phyloP scores from a whole-genome alignment of 2,888 invertebrate genomes.

The Cecidostiba fungosa region DNA sequence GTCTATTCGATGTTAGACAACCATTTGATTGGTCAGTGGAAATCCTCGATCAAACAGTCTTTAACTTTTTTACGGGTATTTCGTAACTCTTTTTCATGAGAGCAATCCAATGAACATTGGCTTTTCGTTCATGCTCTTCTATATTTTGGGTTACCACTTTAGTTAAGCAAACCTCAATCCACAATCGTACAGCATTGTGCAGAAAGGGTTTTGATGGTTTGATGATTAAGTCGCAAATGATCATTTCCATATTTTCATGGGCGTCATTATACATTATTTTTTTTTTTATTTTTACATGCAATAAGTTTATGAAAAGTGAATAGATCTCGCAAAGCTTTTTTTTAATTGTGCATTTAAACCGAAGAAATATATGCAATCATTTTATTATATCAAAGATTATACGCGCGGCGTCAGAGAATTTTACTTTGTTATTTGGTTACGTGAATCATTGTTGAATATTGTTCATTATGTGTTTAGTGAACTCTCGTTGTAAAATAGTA shows the following conservation, averaged over 20 bases:
- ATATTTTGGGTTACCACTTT: conserved; percentile 52
- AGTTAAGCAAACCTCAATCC: conserved; percentile 53
- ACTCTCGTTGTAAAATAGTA: conserved; percentile 50
- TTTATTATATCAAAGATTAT: conserved; percentile 53
- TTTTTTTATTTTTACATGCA: conserved; percentile 36
- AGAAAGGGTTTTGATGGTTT: conserved; percentile 55
- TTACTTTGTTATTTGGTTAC: conserved; percentile 54
- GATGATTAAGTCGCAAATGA: conserved; percentile 52
- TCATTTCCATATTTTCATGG: conserved; percentile 51
- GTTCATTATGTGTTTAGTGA: conserved; percentile 48
- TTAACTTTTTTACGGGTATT: conserved; percentile 57
- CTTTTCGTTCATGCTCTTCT: conserved; percentile 42
- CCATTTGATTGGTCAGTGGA: conserved; percentile 44
- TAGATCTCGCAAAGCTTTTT: conserved; percentile 61
- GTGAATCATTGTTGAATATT: conserved; percentile 55
- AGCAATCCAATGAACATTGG: conserved; percentile 44
- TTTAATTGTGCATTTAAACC: conserved; percentile 62
- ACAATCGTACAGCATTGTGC: conserved; percentile 58
- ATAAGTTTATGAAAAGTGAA: conserved; percentile 36
- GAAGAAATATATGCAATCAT: conserved; percentile 38
- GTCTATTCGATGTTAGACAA: conserved; percentile 58
- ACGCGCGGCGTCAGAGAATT: conserved; percentile 22
- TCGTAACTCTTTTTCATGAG: conserved; percentile 47
- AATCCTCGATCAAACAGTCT: conserved; percentile 56
- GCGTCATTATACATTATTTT: conserved; percentile 36